Conservation (phyloP, 2,888 invertebrate genomes). For the Tillus elongatus region DNA sequence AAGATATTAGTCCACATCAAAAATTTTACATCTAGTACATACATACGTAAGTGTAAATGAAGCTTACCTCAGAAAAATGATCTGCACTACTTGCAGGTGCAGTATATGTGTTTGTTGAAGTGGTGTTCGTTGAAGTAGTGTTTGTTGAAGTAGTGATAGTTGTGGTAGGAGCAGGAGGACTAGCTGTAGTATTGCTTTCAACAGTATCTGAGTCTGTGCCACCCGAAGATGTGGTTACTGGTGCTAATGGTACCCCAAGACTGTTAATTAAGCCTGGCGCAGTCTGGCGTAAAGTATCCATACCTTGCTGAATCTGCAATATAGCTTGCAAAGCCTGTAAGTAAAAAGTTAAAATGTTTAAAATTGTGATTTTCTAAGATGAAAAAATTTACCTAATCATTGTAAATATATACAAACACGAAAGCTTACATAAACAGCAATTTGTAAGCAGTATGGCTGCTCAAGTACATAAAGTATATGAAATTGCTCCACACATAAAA, state of each 20-base stretch:
- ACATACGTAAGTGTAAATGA: constrained; percentile 6
- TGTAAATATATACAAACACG: too few relatives aligned
- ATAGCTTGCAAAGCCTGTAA: constrained; percentile 72
- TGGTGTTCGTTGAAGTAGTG: too few relatives aligned
- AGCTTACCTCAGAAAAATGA: constrained; percentile 45
- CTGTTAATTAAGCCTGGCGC: constrained; percentile 68
- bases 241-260: constrained; percentile 35
- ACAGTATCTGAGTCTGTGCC: too few relatives aligned
- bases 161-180: constrained; percentile 31
- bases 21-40: too few relatives aligned
- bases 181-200: constrained; percentile 32
- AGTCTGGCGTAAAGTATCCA: constrained; percentile 78
- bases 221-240: constrained; percentile 25
- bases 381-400: too few relatives aligned
- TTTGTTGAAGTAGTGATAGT: constrained; percentile 34
- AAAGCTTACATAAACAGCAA: too few relatives aligned
- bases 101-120: constrained; percentile 34
- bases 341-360: too few relatives aligned
- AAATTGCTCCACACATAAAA: too few relatives aligned
- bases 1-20: too few relatives aligned
- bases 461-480: too few relatives aligned
- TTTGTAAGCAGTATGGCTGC: too few relatives aligned
- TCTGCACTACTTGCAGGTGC: constrained; percentile 35
- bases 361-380: too few relatives aligned
- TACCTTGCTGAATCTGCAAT: constrained; percentile 89